phyloP scores from a whole-genome alignment of 2,797 vertebrate species.

The Tadarida brasiliensis region DNA sequence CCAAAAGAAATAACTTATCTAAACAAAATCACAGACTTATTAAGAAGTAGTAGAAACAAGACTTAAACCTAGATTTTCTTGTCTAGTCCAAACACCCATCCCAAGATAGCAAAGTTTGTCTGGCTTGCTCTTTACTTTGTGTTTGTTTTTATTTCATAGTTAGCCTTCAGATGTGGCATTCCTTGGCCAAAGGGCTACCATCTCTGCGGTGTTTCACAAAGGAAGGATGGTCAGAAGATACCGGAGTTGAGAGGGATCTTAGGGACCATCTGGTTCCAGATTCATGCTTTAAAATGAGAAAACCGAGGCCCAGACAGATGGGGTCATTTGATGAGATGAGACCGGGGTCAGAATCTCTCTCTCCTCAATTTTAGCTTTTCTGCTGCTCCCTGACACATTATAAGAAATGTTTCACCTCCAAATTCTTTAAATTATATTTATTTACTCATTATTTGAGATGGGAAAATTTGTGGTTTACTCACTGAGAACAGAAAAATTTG shows the following conservation, averaged over 20 bases:
- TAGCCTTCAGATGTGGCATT: not conserved
- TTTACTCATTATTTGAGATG: constrained; percentile 25
- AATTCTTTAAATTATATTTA: constrained; percentile 45
- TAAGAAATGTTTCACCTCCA: constrained; percentile 18
- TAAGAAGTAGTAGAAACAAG: not conserved
- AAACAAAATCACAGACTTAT: not conserved
- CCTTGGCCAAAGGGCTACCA: not conserved
- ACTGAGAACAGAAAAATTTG: constrained; percentile 53
- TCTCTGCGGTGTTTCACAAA: not conserved
- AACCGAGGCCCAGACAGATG: not conserved
- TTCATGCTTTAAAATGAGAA: constrained; percentile 28
- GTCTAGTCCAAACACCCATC: not conserved
- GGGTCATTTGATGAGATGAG: not conserved
- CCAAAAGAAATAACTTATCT: not conserved
- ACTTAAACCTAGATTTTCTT: constrained; percentile 18
- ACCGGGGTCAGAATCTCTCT: not conserved
- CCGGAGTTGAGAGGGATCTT: not conserved
- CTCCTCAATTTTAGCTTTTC: not conserved
- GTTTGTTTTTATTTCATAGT: constrained; percentile 52
- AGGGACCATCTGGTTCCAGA: not conserved
- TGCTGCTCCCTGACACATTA: not conserved
- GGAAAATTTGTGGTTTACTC: constrained; percentile 1
- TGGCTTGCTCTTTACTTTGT: not conserved
- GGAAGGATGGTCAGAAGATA: not conserved
- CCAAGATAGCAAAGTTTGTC: not conserved